Evolutionary conservation across 2,797 vertebrate genomes (phyloP).

Genomic region (Enoplosus armatus): DNA sequence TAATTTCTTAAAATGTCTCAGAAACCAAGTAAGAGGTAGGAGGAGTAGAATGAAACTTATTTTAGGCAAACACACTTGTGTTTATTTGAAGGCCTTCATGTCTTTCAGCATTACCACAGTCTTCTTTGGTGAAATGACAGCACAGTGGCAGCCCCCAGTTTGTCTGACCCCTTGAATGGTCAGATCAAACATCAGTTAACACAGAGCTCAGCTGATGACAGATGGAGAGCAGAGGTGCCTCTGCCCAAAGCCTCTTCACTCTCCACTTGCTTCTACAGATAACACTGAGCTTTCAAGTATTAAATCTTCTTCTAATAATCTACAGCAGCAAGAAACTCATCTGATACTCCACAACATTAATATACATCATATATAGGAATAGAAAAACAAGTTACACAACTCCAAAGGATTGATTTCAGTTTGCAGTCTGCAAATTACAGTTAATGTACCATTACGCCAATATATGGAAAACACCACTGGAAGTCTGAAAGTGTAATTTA

Average conservation of each 20-base stretch:
- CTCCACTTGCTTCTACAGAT: constrained; percentile 55
- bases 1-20: constrained; percentile 2
- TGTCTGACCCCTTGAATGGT: constrained; percentile 62
- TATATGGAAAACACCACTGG: constrained; percentile 57
- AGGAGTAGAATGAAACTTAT: neutral
- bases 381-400: constrained; percentile 64
- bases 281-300: constrained; percentile 43
- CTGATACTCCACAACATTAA: constrained; percentile 24
- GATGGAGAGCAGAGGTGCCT: constrained; percentile 77
- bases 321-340: constrained; percentile 26
- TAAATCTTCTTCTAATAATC: constrained; percentile 22
- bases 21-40: neutral
- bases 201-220: constrained; percentile 74
- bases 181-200: constrained; percentile 68
- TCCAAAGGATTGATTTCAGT: constrained; percentile 62
- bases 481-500: constrained; percentile 71
- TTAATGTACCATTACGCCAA: constrained; percentile 66
- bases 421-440: constrained; percentile 67
- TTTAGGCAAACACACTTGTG: constrained; percentile 12
- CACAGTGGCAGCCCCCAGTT: constrained; percentile 42
- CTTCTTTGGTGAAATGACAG: constrained; percentile 50
- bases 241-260: constrained; percentile 49
- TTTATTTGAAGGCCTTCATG: constrained; percentile 45
- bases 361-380: constrained; percentile 47
- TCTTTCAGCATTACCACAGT: constrained; percentile 51